Conservation (phyloP, 53 echinoderm and acorn worm genomes). For the Arbacia lixula region DNA sequence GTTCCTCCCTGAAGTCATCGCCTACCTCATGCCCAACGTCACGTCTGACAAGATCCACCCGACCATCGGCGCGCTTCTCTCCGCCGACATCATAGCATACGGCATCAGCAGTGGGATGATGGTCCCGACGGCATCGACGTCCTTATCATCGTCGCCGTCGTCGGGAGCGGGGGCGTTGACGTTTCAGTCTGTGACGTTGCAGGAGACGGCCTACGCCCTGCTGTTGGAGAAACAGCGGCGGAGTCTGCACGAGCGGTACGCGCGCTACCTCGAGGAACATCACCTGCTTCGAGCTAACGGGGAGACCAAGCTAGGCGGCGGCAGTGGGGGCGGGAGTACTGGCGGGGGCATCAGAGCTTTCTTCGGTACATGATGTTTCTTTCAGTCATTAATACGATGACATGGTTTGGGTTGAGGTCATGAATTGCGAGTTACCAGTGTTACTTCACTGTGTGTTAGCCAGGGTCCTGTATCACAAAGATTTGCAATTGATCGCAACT, state of each 20-base stretch:
- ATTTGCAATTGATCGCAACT: no score
- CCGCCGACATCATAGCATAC: slow-evolving; percentile 67
- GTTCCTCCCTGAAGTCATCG: slow-evolving; percentile 77
- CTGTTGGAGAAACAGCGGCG: slow-evolving; percentile 82
- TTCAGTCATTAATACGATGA: no score
- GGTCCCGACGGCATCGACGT: not conserved
- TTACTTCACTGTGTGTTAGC: no score
- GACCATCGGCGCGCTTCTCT: slow-evolving; percentile 85
- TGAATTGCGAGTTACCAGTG: no score
- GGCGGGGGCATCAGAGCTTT: no score
- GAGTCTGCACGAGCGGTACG: slow-evolving; percentile 88
- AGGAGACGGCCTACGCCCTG: slow-evolving; percentile 92
- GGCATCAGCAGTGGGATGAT: slow-evolving; percentile 1
- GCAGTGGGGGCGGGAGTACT: slow-evolving; percentile 2
- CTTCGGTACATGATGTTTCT: no score
- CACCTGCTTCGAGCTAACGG: slow-evolving; percentile 27
- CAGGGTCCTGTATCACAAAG: no score
- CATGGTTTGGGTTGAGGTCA: no score
- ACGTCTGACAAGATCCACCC: slow-evolving; percentile 72
- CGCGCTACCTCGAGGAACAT: slow-evolving; percentile 57
- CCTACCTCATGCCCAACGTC: slow-evolving; percentile 75
- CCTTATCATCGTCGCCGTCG: not conserved
- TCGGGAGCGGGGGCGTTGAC: slow-evolving; percentile 48
- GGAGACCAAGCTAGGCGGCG: not conserved
- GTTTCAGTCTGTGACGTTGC: slow-evolving; percentile 85